Percentiles rank a stretch among this genome's conserved stretches.
phyloP scores from a whole-genome alignment of 2,797 vertebrate genomes.

The Bradypodion ventrale region DNA sequence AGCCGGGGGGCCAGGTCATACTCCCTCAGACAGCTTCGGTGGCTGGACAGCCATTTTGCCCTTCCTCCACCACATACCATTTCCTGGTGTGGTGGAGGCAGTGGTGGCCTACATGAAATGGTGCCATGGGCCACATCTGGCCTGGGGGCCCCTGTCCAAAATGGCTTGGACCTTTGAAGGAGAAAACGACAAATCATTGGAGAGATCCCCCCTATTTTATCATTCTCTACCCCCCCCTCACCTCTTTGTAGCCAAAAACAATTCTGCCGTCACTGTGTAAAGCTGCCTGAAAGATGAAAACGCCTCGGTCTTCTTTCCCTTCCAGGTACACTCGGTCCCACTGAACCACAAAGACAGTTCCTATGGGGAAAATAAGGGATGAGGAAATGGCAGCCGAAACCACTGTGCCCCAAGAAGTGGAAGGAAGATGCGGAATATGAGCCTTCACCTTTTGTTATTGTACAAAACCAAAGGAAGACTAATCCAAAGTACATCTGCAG shows the following conservation, averaged over 20 bases:
- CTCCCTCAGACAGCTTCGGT: too few relatives aligned
- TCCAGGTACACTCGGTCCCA: slow-evolving; percentile 93
- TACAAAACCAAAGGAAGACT: too few relatives aligned
- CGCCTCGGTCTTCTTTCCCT: slow-evolving; percentile 84
- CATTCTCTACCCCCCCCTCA: slow-evolving; percentile 62
- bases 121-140: too few relatives aligned
- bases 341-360: slow-evolving; percentile 89
- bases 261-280: slow-evolving; percentile 87
- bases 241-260: slow-evolving; percentile 90
- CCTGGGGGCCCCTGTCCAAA: neutral
- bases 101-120: too few relatives aligned
- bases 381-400: neutral
- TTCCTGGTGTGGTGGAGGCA: too few relatives aligned
- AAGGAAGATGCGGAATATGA: neutral
- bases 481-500: too few relatives aligned
- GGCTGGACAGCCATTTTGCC: too few relatives aligned
- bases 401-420: too few relatives aligned
- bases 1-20: too few relatives aligned
- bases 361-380: slow-evolving; percentile 64
- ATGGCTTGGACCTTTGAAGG: neutral
- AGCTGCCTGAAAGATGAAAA: slow-evolving; percentile 92
- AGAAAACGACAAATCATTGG: neutral
- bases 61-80: too few relatives aligned
- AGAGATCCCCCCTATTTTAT: neutral
- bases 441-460: too few relatives aligned